Percentiles rank a stretch among this genome's conserved stretches.
Conservation (phyloP, 2,113 vertebrate species). For the Gallinago undulata region DNA sequence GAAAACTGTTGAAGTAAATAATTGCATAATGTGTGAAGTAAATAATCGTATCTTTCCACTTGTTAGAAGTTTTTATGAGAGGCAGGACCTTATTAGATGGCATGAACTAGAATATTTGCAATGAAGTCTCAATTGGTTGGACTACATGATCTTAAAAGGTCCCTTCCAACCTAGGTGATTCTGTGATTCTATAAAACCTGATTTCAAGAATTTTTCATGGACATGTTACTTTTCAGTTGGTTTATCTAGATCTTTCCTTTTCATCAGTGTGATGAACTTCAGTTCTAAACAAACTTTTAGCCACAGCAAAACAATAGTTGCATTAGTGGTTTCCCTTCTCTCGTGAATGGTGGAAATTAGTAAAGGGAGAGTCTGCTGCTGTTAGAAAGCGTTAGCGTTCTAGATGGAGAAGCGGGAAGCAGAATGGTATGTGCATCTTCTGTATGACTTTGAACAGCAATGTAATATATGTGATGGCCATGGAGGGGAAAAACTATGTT, state of each 20-base stretch:
- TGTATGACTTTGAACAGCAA: background rate
- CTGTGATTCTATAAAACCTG: background rate
- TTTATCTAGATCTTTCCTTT: background rate
- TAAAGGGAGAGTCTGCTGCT: background rate
- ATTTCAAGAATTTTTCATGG: background rate
- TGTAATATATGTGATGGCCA: background rate
- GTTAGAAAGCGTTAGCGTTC: background rate
- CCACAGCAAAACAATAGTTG: background rate
- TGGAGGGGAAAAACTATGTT: background rate
- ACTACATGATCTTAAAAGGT: too few species aligned
- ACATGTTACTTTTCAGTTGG: background rate
- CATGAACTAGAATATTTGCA: background rate
- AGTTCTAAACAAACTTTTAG: background rate
- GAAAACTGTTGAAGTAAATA: background rate
- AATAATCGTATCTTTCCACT: background rate
- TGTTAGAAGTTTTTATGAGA: background rate
- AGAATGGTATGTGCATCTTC: background rate
- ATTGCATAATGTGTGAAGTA: background rate
- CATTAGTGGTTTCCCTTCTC: background rate
- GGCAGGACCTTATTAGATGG: background rate
- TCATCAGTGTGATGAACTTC: background rate
- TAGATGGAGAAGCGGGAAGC: background rate
- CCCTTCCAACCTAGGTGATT: too few species aligned
- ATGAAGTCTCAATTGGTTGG: background rate
- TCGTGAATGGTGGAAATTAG: background rate